Conservation (phyloP, 2,113 vertebrate genomes). For the Clupea harengus region DNA sequence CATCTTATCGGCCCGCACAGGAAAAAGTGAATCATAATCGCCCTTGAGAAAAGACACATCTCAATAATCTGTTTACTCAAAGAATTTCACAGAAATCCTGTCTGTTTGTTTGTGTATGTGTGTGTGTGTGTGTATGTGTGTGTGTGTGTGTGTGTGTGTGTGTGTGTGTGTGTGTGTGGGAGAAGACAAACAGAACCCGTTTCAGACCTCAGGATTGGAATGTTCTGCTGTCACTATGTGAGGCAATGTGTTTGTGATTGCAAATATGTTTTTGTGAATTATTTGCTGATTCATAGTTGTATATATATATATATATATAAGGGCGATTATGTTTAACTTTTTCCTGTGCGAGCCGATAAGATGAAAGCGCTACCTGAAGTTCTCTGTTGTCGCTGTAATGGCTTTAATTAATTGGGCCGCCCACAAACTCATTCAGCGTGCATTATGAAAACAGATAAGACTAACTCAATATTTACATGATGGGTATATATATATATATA, state of each 20-base stretch:
- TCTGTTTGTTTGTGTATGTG: not conserved
- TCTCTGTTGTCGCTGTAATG: slow-evolving; percentile 16
- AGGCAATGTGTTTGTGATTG: not conserved
- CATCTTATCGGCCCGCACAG: not conserved
- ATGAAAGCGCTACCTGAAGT: slow-evolving; percentile 7
- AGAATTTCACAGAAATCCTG: not conserved
- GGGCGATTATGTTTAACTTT: not conserved
- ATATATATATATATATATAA: not conserved
- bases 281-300: not conserved
- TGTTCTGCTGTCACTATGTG: no score
- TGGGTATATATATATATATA: no score
- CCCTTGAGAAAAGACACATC: not conserved
- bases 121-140: not conserved
- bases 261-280: not conserved
- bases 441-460: slow-evolving; percentile 36
- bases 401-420: slow-evolving; percentile 35
- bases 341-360: not conserved
- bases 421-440: slow-evolving; percentile 28
- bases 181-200: no score
- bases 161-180: no score
- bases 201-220: no score
- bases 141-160: not conserved
- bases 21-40: slow-evolving; percentile 8
- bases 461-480: slow-evolving; percentile 72
- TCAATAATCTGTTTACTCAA: slow-evolving; percentile 9